Evolutionary conservation across 2,113 vertebrate genomes (phyloP).

Genomic region (Macrotus californicus): DNA sequence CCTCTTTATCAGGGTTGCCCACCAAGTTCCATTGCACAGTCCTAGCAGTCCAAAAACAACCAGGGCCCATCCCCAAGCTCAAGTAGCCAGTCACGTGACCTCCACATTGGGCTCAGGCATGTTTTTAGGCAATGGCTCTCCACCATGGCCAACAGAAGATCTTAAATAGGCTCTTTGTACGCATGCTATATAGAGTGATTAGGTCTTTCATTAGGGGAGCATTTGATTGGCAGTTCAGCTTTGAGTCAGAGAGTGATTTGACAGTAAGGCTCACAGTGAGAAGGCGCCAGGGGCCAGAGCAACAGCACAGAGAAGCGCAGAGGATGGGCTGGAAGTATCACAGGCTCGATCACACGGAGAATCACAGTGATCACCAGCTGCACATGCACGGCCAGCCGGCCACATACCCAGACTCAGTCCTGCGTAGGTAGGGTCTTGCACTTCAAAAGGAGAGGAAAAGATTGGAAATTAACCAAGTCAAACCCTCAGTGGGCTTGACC

Average conservation of each 20-base stretch:
- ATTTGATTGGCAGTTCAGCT: slow-evolving; percentile 63
- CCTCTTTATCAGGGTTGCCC: neutral
- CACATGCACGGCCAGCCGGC: slow-evolving; percentile 4
- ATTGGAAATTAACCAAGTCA: slow-evolving; percentile 39
- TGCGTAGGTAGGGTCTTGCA: slow-evolving; percentile 17
- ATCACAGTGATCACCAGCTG: slow-evolving; percentile 39
- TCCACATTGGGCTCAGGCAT: neutral
- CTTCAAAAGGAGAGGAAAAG: slow-evolving; percentile 48
- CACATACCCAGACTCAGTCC: slow-evolving; percentile 57
- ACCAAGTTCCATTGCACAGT: neutral
- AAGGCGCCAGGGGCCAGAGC: neutral
- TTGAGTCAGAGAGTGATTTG: slow-evolving; percentile 31
- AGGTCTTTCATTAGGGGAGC: slow-evolving; percentile 32
- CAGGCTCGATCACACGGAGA: slow-evolving; percentile 49
- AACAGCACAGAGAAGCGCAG: slow-evolving; percentile 40
- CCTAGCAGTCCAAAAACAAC: neutral
- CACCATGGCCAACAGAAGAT: neutral
- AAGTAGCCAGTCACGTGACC: neutral
- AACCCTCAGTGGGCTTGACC: neutral
- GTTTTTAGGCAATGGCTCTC: neutral
- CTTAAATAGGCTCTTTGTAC: neutral
- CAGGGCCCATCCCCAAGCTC: neutral
- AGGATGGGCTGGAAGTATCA: neutral
- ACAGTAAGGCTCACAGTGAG: slow-evolving; percentile 21
- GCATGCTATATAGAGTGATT: slow-evolving; percentile 27